Conservation (phyloP, 2,113 vertebrate species). For the Pionites leucogaster region DNA sequence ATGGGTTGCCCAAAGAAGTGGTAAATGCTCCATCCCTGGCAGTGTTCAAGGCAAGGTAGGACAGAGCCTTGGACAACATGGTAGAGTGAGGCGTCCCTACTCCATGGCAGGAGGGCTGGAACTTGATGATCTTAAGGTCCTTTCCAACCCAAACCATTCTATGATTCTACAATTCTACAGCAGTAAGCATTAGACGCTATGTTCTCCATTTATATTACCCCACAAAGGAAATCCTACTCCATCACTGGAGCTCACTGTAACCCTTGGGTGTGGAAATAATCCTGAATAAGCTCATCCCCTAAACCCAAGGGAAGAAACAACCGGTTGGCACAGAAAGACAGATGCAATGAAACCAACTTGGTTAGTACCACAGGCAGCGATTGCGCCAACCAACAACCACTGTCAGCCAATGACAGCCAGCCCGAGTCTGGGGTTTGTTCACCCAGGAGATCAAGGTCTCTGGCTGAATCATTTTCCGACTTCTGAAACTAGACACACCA, state of each 20-base stretch:
- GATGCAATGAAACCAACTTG: accelerated
- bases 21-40: neutral
- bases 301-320: neutral
- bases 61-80: neutral
- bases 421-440: neutral
- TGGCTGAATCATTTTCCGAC: neutral
- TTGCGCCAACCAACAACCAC: accelerated
- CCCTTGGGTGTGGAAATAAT: neutral
- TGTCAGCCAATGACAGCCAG: accelerated
- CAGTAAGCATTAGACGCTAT: neutral
- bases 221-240: neutral
- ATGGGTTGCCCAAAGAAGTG: neutral
- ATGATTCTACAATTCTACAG: neutral
- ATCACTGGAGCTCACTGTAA: neutral
- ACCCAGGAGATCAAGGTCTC: neutral
- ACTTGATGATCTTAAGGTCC: neutral
- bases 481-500: neutral
- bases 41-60: neutral
- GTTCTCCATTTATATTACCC: neutral
- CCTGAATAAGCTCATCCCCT: neutral
- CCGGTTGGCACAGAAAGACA: neutral
- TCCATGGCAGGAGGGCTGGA: neutral
- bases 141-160: neutral
- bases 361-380: accelerated
- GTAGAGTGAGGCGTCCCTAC: neutral